A percentile compares a stretch with the other conserved stretches of the same genome.
Conservation (phyloP, 2,888 invertebrate species). For the Pachymerium ferrugineum region DNA sequence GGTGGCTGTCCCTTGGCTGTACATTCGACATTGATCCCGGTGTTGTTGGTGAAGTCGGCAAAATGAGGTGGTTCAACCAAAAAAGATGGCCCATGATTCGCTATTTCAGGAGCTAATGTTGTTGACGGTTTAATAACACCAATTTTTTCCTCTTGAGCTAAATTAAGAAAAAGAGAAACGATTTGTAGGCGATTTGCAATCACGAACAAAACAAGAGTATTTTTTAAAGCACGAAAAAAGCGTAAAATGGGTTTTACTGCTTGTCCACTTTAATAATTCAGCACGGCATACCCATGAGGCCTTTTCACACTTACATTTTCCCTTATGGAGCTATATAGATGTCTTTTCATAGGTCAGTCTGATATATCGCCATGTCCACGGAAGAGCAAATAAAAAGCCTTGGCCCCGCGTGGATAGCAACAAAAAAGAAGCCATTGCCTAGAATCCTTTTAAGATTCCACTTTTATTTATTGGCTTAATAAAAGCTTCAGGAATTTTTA, state of each 20-base stretch:
- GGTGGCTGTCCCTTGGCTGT: conserved; percentile 43
- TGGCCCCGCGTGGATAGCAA: neutral
- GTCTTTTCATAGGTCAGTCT: neutral
- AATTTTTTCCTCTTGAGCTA: neutral
- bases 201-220: too few species aligned
- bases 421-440: neutral
- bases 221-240: neutral
- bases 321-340: neutral
- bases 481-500: too few species aligned
- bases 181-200: too few species aligned
- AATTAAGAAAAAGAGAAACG: too few species aligned
- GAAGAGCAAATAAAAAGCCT: neutral
- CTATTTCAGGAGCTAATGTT: neutral
- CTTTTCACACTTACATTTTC: neutral
- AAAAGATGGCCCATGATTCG: conserved; percentile 33
- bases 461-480: neutral
- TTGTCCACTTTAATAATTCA: neutral
- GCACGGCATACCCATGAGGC: neutral
- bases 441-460: neutral
- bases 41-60: conserved; percentile 44
- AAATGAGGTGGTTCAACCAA: conserved; percentile 33
- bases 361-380: neutral
- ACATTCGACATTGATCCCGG: conserved; percentile 43
- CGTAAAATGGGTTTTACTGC: neutral
- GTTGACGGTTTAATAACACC: too few species aligned